phyloP scores from a whole-genome alignment of 1,140 invertebrate genomes.

The Monochamus saltuarius region DNA sequence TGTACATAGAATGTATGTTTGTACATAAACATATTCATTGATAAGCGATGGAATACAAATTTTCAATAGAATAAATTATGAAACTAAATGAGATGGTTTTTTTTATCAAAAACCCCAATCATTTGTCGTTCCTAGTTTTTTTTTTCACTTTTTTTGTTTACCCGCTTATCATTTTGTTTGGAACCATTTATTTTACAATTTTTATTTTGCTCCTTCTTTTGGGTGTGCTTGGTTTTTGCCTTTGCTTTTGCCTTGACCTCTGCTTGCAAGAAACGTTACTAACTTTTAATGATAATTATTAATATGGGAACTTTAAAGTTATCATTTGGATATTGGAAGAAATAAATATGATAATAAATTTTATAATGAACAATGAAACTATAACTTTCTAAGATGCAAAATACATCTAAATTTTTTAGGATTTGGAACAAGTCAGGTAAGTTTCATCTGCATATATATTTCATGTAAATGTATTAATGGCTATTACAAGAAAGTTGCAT shows the following conservation, averaged over 20 bases:
- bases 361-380: too few relatives aligned
- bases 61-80: slow-evolving; percentile 52
- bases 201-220: slow-evolving; percentile 13
- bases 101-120: slow-evolving; percentile 40
- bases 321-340: too few relatives aligned
- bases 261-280: too few relatives aligned
- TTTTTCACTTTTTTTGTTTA: slow-evolving; percentile 12
- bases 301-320: too few relatives aligned
- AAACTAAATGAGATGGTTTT: slow-evolving; percentile 26
- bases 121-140: slow-evolving; percentile 30
- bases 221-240: slow-evolving; percentile 19
- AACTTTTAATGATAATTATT: too few relatives aligned
- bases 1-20: slow-evolving; percentile 55
- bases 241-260: slow-evolving; percentile 9
- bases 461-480: too few relatives aligned
- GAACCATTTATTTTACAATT: slow-evolving; percentile 55
- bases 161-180: slow-evolving; percentile 26
- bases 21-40: slow-evolving; percentile 54
- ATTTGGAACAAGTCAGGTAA: too few relatives aligned
- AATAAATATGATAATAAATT: too few relatives aligned
- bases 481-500: too few relatives aligned
- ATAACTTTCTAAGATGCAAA: too few relatives aligned
- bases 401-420: too few relatives aligned
- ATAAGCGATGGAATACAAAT: slow-evolving; percentile 46
- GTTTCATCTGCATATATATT: too few relatives aligned